These are phyloP conservation scores for Tipula confusa DNA, from an alignment of 2,888 invertebrate genomes.

Conservation along the genomic window DNA sequence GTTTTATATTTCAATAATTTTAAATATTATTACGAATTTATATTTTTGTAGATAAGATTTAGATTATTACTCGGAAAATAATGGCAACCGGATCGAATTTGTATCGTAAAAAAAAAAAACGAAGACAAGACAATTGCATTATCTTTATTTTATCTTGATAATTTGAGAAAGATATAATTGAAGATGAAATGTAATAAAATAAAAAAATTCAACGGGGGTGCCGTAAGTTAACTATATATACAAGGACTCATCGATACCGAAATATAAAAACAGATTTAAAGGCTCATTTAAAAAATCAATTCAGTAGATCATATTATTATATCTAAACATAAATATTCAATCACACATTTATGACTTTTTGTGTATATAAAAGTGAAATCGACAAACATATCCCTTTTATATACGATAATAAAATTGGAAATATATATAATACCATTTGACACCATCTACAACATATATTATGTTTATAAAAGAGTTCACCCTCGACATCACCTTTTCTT, in stretches of 20 bases:
- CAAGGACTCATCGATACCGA: too few species aligned
- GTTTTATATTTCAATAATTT: constrained; percentile 29
- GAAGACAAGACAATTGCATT: constrained; percentile 30
- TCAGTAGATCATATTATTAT: not conserved
- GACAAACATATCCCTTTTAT: not conserved
- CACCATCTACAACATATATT: not conserved
- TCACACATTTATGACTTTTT: not conserved
- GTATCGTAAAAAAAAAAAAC: not conserved
- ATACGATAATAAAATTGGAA: not conserved
- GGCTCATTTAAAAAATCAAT: not conserved
- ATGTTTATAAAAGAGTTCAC: not conserved
- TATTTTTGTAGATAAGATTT: not conserved
- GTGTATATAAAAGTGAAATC: not conserved
- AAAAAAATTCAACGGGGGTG: not conserved
- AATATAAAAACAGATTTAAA: not conserved
- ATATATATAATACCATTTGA: not conserved
- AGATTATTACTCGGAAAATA: not conserved
- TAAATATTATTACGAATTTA: not conserved
- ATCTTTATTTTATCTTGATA: not conserved
- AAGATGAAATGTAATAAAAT: constrained; percentile 12
- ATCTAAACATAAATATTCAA: constrained; percentile 20
- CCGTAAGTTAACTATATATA: too few species aligned
- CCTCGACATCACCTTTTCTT: not conserved
- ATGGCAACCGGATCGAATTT: constrained; percentile 20
- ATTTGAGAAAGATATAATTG: constrained; percentile 25